A percentile compares a stretch with the other conserved stretches of the same genome.
Evolutionary conservation across 2,888 invertebrate species (phyloP).

Genomic region (Anodontia alba): DNA sequence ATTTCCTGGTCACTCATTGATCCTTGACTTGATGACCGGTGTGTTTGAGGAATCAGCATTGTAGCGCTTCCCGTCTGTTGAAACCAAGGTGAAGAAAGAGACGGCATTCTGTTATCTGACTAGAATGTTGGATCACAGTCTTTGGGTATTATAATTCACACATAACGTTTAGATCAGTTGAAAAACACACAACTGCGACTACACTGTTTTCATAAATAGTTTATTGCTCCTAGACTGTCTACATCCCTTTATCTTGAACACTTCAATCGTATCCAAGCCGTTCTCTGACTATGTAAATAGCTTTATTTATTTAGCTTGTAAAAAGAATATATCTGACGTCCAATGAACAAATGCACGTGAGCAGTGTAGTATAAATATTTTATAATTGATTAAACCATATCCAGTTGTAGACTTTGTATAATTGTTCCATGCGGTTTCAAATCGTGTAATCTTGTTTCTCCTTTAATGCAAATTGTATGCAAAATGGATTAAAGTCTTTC

Average conservation of each 20-base stretch:
- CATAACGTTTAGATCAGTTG: neutral
- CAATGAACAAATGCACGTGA: neutral
- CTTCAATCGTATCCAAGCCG: neutral
- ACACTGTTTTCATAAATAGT: constrained; percentile 9
- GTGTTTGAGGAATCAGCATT: constrained; percentile 52
- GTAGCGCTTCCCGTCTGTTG: constrained; percentile 70
- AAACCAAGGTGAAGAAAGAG: constrained; percentile 75
- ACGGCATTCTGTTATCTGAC: constrained; percentile 61
- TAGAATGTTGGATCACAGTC: neutral
- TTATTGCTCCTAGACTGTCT: neutral
- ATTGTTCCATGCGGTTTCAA: neutral
- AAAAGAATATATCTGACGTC: neutral
- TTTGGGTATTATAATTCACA: neutral
- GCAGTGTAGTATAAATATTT: neutral
- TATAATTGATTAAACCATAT: neutral
- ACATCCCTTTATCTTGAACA: neutral
- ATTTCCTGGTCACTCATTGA: constrained; percentile 71
- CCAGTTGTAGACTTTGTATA: neutral
- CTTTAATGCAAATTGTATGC: neutral
- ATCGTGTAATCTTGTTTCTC: neutral
- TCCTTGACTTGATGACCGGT: constrained; percentile 53
- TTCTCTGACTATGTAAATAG: neutral
- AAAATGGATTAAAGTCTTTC: neutral
- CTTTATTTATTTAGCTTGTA: neutral
- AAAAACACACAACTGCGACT: neutral